These are phyloP conservation scores for Drosophila albomicans DNA, from an alignment of 1,140 invertebrate genomes.

Conservation along the genomic window DNA sequence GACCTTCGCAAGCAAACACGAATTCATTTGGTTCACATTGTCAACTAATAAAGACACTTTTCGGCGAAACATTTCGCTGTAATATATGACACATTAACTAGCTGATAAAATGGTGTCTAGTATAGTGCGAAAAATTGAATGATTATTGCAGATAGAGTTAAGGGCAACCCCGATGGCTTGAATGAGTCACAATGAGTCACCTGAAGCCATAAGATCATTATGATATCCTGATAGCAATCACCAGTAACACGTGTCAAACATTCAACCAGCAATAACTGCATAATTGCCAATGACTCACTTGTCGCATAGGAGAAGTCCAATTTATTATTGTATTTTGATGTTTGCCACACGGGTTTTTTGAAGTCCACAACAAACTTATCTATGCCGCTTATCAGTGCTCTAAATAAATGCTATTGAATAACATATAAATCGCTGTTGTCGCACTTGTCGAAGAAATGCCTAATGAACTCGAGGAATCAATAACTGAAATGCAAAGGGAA, in stretches of 20 bases:
- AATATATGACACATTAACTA: background rate
- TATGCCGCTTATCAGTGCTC: background rate
- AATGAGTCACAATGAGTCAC: slow-evolving; percentile 20
- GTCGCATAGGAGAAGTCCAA: background rate
- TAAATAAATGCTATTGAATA: slow-evolving; percentile 1
- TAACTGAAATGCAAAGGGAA: background rate
- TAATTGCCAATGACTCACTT: slow-evolving; percentile 27
- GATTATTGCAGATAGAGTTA: slow-evolving; percentile 3
- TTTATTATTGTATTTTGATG: slow-evolving; percentile 14
- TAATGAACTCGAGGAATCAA: background rate
- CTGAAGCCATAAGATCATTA: slow-evolving; percentile 4
- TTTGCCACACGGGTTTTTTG: background rate
- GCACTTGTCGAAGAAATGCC: background rate
- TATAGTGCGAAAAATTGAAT: background rate
- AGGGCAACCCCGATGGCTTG: background rate
- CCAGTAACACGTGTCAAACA: slow-evolving; percentile 34
- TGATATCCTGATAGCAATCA: slow-evolving; percentile 36
- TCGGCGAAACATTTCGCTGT: background rate
- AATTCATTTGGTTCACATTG: background rate
- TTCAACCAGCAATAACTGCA: slow-evolving; percentile 6
- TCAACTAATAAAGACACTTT: background rate
- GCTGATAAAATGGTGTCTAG: background rate
- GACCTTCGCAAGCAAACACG: slow-evolving; percentile 1
- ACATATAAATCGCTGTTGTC: background rate
- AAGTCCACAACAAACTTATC: slow-evolving; percentile 3